Conservation (phyloP, 1,140 invertebrate species). For the Colletes latitarsis region DNA sequence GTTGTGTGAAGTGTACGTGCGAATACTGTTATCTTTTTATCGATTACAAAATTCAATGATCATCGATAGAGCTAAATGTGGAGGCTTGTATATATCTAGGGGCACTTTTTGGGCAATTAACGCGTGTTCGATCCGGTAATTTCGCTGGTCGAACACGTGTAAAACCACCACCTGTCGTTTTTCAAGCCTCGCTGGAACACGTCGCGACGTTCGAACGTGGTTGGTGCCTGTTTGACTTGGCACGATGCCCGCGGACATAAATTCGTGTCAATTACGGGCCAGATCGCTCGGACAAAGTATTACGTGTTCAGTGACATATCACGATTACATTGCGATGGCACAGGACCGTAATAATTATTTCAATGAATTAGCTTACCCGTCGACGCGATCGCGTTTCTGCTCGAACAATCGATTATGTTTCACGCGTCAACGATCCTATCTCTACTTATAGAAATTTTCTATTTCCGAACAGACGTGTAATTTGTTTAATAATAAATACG, state of each 20-base stretch:
- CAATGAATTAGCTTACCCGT: conserved; percentile 20
- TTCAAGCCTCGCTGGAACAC: neutral
- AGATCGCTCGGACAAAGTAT: conserved; percentile 29
- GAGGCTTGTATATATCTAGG: neutral
- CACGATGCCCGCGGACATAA: conserved; percentile 30
- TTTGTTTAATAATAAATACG: too few relatives aligned
- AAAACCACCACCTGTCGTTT: conserved; percentile 15
- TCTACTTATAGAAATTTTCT: too few relatives aligned
- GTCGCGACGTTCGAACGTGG: neutral
- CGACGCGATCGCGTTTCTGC: neutral
- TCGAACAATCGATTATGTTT: conserved; percentile 1
- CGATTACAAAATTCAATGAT: too few relatives aligned
- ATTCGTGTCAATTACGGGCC: conserved; percentile 50
- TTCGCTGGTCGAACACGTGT: neutral
- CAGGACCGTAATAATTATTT: neutral
- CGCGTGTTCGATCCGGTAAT: too few relatives aligned
- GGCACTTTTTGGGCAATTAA: neutral
- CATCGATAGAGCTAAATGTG: too few relatives aligned
- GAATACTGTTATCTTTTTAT: too few relatives aligned
- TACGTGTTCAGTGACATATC: conserved; percentile 13
- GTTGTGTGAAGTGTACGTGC: too few relatives aligned
- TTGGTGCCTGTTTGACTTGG: conserved; percentile 38
- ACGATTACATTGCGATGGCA: neutral
- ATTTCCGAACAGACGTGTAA: too few relatives aligned
- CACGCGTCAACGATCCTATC: neutral